Evolutionary conservation across 2,113 vertebrate genomes (phyloP).

Genomic region (Apodemus sylvaticus): DNA sequence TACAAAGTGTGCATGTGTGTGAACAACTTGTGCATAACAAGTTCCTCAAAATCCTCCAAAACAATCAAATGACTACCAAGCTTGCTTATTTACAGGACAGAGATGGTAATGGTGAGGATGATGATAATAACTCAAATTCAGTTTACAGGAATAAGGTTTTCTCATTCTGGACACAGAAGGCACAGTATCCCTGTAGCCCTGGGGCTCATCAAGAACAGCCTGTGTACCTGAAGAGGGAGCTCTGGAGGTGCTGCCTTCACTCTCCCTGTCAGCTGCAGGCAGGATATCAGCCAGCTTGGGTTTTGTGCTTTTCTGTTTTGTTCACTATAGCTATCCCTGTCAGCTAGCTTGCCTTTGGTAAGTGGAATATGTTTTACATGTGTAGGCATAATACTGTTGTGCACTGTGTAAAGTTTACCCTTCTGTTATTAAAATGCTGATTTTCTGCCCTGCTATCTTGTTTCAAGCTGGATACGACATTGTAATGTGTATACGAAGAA

Average conservation of each 20-base stretch:
- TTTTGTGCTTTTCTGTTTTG: background rate
- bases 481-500: too few species aligned
- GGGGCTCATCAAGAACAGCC: background rate
- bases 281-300: background rate
- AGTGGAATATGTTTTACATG: background rate
- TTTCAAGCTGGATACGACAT: too few species aligned
- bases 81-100: background rate
- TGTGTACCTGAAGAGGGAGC: background rate
- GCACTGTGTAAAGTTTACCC: too few species aligned
- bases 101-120: background rate
- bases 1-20: background rate
- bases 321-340: background rate
- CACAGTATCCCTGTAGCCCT: background rate
- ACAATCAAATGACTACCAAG: background rate
- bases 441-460: too few species aligned
- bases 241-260: background rate
- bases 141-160: background rate
- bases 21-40: background rate
- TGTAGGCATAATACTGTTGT: background rate
- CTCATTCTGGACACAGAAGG: background rate
- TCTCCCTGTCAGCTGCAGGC: background rate
- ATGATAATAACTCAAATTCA: background rate
- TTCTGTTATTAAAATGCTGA: too few species aligned
- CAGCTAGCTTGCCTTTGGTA: background rate
- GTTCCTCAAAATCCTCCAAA: background rate